phyloP scores from a whole-genome alignment of 2,888 invertebrate genomes.

The Lissocephala sabroskyi region DNA sequence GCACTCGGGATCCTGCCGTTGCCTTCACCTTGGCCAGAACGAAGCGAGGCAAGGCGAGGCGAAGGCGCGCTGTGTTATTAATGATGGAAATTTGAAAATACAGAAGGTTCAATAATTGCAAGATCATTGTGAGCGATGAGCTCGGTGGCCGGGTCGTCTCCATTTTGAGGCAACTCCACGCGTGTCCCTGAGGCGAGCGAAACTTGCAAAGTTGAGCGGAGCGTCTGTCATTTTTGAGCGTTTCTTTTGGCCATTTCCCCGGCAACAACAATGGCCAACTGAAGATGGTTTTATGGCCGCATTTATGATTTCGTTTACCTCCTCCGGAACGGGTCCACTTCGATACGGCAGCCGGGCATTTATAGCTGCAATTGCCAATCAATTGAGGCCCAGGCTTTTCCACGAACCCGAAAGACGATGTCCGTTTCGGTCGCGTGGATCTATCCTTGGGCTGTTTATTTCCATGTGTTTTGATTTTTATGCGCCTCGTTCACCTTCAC shows the following conservation, averaged over 20 bases:
- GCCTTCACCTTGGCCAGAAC: slow-evolving; percentile 63
- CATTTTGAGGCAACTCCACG: background rate
- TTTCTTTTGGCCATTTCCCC: slow-evolving; percentile 10
- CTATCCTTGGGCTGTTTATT: slow-evolving; percentile 1
- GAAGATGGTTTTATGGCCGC: slow-evolving; percentile 39
- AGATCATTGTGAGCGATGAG: slow-evolving; percentile 64
- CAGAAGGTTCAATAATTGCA: slow-evolving; percentile 73
- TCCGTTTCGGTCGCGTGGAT: slow-evolving; percentile 57
- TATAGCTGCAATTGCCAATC: slow-evolving; percentile 65
- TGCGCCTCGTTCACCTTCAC: slow-evolving; percentile 48
- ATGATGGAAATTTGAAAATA: slow-evolving; percentile 73
- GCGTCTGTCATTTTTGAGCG: slow-evolving; percentile 19
- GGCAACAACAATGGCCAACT: slow-evolving; percentile 4
- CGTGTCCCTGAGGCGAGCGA: no score
- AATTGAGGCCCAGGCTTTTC: slow-evolving; percentile 60
- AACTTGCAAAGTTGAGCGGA: no score
- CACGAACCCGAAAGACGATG: slow-evolving; percentile 63
- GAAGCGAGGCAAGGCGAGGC: no score
- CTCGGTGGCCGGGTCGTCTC: slow-evolving; percentile 1
- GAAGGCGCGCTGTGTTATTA: slow-evolving; percentile 73
- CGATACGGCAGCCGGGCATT: slow-evolving; percentile 58
- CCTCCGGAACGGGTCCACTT: background rate
- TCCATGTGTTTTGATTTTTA: slow-evolving; percentile 54
- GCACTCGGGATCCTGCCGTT: slow-evolving; percentile 17
- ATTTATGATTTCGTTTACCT: background rate